Percentiles rank a stretch among this genome's conserved stretches.
Evolutionary conservation across 2,113 vertebrate species (phyloP).

Genomic region (Protobothrops mucrosquamatus): DNA sequence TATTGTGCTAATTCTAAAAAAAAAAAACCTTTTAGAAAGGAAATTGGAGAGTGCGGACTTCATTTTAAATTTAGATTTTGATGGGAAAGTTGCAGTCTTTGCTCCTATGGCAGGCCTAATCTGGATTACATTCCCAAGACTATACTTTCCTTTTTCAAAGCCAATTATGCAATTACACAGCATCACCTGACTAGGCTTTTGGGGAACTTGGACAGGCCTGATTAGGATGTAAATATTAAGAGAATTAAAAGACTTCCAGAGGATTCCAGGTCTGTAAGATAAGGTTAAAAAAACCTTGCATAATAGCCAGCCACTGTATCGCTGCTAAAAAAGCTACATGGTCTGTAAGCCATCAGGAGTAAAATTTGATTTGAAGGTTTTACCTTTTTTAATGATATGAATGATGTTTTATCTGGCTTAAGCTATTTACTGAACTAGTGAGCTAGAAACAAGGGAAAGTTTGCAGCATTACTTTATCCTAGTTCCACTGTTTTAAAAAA

Average conservation of each 20-base stretch:
- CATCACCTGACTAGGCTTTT: not conserved
- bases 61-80: not conserved
- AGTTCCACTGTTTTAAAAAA: not conserved
- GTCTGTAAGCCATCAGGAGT: not conserved
- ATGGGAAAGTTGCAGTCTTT: not conserved
- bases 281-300: not conserved
- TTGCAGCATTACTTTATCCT: not conserved
- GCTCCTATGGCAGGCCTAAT: too few relatives aligned
- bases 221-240: not conserved
- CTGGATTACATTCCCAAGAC: not conserved
- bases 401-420: not conserved
- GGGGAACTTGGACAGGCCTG: not conserved
- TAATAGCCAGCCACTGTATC: not conserved
- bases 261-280: not conserved
- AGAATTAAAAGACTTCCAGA: not conserved
- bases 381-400: not conserved
- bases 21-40: not conserved
- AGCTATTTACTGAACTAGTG: not conserved
- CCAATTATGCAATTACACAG: not conserved
- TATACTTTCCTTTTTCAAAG: not conserved
- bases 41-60: not conserved
- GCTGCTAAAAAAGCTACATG: not conserved
- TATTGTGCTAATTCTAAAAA: not conserved
- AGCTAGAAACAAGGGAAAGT: not conserved
- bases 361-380: not conserved